These are phyloP conservation scores for Aegypius monachus DNA, from an alignment of 2,113 vertebrate genomes.

Conservation along the genomic window DNA sequence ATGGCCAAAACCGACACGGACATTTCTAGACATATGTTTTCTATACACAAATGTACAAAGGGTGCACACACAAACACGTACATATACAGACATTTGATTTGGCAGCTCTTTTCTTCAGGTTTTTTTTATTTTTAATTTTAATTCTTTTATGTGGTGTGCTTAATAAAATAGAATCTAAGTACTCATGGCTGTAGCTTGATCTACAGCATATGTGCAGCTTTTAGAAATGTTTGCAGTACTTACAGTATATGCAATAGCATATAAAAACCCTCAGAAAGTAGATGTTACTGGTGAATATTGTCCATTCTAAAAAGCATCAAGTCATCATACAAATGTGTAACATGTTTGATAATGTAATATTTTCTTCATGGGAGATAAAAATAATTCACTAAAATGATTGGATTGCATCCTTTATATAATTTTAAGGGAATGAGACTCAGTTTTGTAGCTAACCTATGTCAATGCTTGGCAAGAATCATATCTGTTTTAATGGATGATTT, in stretches of 20 bases:
- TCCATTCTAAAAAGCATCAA: neutral
- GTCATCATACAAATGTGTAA: neutral
- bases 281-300: neutral
- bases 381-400: neutral
- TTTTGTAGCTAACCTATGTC: neutral
- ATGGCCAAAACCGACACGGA: accelerated
- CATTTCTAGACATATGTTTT: accelerated
- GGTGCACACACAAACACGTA: neutral
- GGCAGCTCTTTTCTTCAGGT: neutral
- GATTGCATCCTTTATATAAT: neutral
- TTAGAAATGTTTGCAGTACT: neutral
- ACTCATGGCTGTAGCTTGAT: neutral
- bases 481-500: neutral
- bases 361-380: neutral
- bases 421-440: neutral
- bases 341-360: neutral
- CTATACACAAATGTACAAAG: neutral
- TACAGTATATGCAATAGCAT: neutral
- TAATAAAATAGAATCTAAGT: neutral
- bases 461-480: neutral
- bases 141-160: neutral
- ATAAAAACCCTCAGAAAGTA: neutral
- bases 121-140: neutral
- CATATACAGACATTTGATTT: neutral
- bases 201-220: neutral